Evolutionary conservation across 2,888 invertebrate species (phyloP).

Genomic region (Machimus rusticus): DNA sequence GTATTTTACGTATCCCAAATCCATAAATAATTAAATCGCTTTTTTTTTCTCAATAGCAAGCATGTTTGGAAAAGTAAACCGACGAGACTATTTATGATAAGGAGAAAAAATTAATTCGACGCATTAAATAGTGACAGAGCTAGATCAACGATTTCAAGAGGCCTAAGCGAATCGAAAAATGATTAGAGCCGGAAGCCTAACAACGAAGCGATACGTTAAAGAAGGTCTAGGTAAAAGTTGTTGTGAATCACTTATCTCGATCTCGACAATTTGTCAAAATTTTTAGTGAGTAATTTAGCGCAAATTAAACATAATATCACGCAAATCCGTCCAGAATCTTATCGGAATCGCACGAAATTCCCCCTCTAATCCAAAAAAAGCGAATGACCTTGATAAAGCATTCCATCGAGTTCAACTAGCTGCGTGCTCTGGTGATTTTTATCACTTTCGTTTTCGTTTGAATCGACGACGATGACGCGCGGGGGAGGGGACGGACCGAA

Average conservation of each 20-base stretch:
- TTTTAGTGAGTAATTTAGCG: not conserved
- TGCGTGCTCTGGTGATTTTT: not conserved
- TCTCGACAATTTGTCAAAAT: not conserved
- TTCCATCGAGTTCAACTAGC: conserved; percentile 20
- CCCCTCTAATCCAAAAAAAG: not conserved
- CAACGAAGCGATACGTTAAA: not conserved
- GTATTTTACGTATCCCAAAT: no score
- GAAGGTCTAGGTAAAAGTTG: not conserved
- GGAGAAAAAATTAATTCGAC: not conserved
- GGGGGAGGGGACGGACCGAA: not conserved
- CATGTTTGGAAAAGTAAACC: no score
- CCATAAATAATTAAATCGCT: no score
- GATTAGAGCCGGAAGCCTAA: not conserved
- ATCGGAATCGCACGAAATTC: not conserved
- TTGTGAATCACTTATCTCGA: not conserved
- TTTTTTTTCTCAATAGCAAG: no score
- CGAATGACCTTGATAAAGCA: conserved; percentile 26
- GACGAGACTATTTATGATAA: not conserved
- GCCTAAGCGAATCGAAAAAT: not conserved
- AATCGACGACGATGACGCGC: not conserved
- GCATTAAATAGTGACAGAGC: not conserved
- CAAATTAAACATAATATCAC: not conserved
- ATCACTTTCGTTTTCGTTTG: conserved; percentile 21
- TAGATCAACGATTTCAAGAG: not conserved
- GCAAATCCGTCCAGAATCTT: not conserved